Percentiles rank a stretch among this genome's conserved stretches.
These are phyloP conservation scores for Strix uralensis DNA, from an alignment of 2,113 vertebrate species.

Conservation along the genomic window DNA sequence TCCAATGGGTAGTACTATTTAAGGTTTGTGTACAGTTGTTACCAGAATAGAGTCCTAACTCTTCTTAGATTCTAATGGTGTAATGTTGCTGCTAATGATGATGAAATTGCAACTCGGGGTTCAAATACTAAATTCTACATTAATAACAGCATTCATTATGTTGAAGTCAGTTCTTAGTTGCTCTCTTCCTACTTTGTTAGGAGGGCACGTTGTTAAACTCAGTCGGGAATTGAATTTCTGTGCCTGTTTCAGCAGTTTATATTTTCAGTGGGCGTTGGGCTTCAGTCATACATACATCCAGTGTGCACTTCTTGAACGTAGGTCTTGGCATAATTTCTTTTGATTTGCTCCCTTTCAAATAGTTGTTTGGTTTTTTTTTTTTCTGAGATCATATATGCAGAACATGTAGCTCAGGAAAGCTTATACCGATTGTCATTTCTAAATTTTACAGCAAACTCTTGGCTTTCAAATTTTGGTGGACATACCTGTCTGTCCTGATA, in stretches of 20 bases:
- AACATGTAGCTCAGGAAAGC: neutral
- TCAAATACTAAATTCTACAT: neutral
- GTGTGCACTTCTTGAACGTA: neutral
- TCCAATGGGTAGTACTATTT: neutral
- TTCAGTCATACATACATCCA: neutral
- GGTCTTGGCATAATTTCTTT: neutral
- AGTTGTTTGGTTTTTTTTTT: neutral
- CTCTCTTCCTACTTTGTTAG: neutral
- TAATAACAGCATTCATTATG: neutral
- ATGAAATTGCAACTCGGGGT: neutral
- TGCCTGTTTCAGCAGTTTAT: neutral
- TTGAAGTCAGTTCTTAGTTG: neutral
- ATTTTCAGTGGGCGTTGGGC: neutral
- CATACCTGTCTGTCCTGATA: neutral
- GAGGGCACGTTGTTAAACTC: neutral
- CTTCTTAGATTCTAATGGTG: neutral
- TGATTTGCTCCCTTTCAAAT: neutral
- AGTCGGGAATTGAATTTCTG: neutral
- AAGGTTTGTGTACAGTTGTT: neutral
- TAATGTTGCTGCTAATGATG: neutral
- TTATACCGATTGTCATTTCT: neutral
- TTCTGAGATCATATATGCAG: neutral
- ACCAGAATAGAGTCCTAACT: neutral
- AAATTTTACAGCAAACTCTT: neutral
- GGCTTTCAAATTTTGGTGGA: neutral